A percentile compares a stretch with the other conserved stretches of the same genome.
These are phyloP conservation scores for Drosophila merina DNA, from an alignment of 2,888 invertebrate genomes.

Conservation along the genomic window DNA sequence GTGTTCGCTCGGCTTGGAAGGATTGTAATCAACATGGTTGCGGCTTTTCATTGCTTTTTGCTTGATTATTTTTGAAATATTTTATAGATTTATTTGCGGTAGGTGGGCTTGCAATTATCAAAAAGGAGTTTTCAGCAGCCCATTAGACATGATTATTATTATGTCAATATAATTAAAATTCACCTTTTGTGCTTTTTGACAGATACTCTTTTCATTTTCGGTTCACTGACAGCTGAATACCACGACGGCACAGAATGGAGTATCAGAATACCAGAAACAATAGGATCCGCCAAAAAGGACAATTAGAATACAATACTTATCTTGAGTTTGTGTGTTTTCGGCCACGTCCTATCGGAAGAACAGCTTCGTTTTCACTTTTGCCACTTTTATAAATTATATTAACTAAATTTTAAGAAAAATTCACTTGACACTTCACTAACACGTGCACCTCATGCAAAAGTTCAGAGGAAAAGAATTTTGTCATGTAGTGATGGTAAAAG, in stretches of 20 bases:
- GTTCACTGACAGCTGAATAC: background rate
- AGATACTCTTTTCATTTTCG: background rate
- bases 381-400: background rate
- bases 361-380: background rate
- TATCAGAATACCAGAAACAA: background rate
- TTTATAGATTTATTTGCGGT: slow-evolving; percentile 23
- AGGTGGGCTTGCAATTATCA: slow-evolving; percentile 11
- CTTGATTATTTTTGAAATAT: slow-evolving; percentile 66
- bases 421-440: background rate
- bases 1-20: slow-evolving; percentile 39
- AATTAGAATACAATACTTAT: background rate
- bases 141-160: slow-evolving; percentile 52
- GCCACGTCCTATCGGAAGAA: background rate
- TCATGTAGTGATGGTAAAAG: background rate
- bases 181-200: slow-evolving; percentile 5
- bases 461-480: background rate
- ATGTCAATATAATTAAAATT: slow-evolving; percentile 58
- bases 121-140: slow-evolving; percentile 38
- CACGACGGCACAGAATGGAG: background rate
- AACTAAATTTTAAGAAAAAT: background rate
- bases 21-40: slow-evolving; percentile 75
- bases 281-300: background rate
- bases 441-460: background rate
- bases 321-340: background rate
- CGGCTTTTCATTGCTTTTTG: slow-evolving; percentile 64